Conservation (phyloP, 2,888 invertebrate genomes). For the Acanthoscelides obtectus region DNA sequence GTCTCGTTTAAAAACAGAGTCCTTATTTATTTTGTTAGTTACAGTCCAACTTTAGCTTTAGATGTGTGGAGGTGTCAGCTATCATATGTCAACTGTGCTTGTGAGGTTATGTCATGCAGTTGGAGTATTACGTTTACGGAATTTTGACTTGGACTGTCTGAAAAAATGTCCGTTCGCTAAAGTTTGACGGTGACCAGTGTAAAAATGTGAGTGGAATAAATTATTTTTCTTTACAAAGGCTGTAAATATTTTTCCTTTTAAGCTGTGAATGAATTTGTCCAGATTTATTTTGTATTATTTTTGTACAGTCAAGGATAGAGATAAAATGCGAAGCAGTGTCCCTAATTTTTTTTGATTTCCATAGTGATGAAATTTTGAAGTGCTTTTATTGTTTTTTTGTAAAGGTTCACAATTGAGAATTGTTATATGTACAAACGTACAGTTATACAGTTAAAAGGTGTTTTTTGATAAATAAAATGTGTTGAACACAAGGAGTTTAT, state of each 20-base stretch:
- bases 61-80: background rate
- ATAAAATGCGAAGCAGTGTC: background rate
- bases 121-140: no score
- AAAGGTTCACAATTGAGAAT: background rate
- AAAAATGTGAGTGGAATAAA: background rate
- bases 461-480: background rate
- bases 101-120: background rate
- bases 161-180: background rate
- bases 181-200: background rate
- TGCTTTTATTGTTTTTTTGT: background rate
- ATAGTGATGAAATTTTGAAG: background rate
- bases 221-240: background rate
- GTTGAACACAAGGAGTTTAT: background rate
- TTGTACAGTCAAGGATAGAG: background rate
- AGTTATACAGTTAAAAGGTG: background rate
- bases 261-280: background rate
- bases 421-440: background rate
- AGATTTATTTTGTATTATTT: background rate
- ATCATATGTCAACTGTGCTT: background rate
- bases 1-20: background rate
- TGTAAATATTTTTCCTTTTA: slow-evolving; percentile 1
- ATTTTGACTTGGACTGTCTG: background rate
- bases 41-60: background rate
- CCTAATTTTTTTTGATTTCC: background rate
- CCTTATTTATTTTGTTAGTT: background rate